A percentile compares a stretch with the other conserved stretches of the same genome.
These are phyloP conservation scores for Sitta europaea DNA, from an alignment of 2,113 vertebrate genomes.

Conservation along the genomic window DNA sequence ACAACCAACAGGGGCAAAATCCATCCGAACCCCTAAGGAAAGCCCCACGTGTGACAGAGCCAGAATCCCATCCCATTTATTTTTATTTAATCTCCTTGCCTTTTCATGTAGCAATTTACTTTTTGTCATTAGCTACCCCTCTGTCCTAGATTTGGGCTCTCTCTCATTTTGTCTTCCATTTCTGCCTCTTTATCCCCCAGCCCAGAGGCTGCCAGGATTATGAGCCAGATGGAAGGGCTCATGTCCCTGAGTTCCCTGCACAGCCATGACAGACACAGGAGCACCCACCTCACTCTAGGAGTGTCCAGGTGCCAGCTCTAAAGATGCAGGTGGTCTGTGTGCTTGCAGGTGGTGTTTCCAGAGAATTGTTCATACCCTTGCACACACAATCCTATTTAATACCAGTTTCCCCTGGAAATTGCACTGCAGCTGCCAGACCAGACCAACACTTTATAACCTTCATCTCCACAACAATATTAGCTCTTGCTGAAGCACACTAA, in stretches of 20 bases:
- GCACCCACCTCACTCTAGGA: neutral
- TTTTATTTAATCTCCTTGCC: neutral
- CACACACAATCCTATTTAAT: neutral
- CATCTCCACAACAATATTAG: neutral
- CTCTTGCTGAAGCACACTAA: neutral
- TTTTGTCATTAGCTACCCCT: neutral
- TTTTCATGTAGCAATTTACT: neutral
- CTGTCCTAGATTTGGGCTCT: neutral
- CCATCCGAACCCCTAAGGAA: neutral
- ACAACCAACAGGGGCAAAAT: neutral
- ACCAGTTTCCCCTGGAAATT: neutral
- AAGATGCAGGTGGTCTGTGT: neutral
- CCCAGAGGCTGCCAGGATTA: neutral
- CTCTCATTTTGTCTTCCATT: neutral
- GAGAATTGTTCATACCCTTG: neutral
- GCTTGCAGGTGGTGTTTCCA: neutral
- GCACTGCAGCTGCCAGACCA: neutral
- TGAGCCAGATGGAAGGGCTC: neutral
- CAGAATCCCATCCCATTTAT: neutral
- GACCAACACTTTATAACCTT: neutral
- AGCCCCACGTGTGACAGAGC: neutral
- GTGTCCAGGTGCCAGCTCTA: neutral
- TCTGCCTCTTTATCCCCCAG: neutral
- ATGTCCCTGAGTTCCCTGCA: neutral
- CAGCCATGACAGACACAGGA: neutral